These are phyloP conservation scores for Drosophila differens DNA, from an alignment of 2,888 invertebrate genomes.

Conservation along the genomic window DNA sequence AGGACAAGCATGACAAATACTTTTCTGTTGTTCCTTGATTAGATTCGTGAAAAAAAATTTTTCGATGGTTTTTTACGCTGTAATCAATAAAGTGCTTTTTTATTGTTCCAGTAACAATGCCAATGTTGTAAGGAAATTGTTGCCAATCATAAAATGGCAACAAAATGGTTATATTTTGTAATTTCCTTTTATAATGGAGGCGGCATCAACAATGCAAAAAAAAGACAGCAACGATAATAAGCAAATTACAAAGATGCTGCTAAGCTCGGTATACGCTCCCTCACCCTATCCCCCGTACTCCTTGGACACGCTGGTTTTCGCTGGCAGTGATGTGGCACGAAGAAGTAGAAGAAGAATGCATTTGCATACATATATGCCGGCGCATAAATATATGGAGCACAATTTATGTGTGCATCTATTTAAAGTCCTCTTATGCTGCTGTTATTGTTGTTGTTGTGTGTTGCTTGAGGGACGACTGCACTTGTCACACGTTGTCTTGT, in stretches of 20 bases:
- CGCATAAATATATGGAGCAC: constrained; percentile 73
- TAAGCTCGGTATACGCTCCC: not conserved
- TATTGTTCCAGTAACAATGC: not conserved
- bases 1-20: constrained; percentile 36
- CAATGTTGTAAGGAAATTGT: constrained; percentile 12
- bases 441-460: constrained; percentile 6
- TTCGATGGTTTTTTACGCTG: not conserved
- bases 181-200: constrained; percentile 35
- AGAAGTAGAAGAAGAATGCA: constrained; percentile 23
- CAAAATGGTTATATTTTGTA: constrained; percentile 34
- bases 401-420: constrained; percentile 78
- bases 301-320: constrained; percentile 6
- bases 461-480: constrained; percentile 55
- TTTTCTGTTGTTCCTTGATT: constrained; percentile 12
- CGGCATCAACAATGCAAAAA: constrained; percentile 31
- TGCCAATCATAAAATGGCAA: constrained; percentile 36
- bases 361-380: constrained; percentile 72
- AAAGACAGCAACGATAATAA: constrained; percentile 51
- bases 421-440: constrained; percentile 45
- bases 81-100: constrained; percentile 24
- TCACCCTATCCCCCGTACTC: not conserved
- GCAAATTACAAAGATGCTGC: constrained; percentile 67
- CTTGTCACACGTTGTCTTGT: constrained; percentile 68
- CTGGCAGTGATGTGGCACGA: constrained; percentile 30
- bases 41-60: not conserved